phyloP scores from a whole-genome alignment of 2,888 invertebrate genomes.

The Oligia fasciuncula region DNA sequence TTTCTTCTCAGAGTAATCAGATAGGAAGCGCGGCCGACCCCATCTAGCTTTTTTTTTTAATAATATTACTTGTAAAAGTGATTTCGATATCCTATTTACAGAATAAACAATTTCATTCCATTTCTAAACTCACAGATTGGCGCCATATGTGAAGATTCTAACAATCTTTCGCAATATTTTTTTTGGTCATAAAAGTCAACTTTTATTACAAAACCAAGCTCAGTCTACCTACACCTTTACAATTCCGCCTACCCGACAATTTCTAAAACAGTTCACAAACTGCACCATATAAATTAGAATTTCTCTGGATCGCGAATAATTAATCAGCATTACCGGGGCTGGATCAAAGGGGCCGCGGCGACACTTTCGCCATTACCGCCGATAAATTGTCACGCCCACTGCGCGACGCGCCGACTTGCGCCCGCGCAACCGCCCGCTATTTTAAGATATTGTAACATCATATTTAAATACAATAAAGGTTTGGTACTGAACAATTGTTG shows the following conservation, averaged over 20 bases:
- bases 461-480: constrained; percentile 67
- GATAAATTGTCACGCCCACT: constrained; percentile 80
- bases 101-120: not conserved
- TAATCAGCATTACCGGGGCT: constrained; percentile 76
- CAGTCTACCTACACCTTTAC: constrained; percentile 39
- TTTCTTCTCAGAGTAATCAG: not conserved
- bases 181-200: not conserved
- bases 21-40: not conserved
- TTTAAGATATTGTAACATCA: constrained; percentile 63
- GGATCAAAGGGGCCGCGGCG: constrained; percentile 80
- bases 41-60: not conserved
- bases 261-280: constrained; percentile 59
- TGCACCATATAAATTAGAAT: constrained; percentile 74
- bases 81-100: too few relatives aligned
- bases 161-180: not conserved
- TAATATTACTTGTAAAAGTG: not conserved
- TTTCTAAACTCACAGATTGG: not conserved
- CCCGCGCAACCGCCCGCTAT: constrained; percentile 60
- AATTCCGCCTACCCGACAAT: constrained; percentile 48
- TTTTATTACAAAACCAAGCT: constrained; percentile 1
- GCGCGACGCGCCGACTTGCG: constrained; percentile 62
- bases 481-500: constrained; percentile 44
- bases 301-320: constrained; percentile 76
- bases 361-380: constrained; percentile 79
- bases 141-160: not conserved